Evolutionary conservation across 2,888 invertebrate species (phyloP).

Genomic region (Xanthia icteritia): DNA sequence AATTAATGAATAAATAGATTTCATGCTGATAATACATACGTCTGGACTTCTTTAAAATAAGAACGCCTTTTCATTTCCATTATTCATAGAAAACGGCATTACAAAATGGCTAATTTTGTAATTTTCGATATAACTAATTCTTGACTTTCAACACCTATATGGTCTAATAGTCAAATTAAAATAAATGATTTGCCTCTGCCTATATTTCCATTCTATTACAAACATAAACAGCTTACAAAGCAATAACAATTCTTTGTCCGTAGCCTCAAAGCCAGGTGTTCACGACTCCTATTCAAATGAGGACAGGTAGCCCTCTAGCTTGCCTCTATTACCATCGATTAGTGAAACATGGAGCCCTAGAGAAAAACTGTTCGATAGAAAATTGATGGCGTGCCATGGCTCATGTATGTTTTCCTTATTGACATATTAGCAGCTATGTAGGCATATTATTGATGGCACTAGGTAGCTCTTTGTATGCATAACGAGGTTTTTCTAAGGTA

Average conservation of each 20-base stretch:
- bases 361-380: constrained; percentile 44
- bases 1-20: no score
- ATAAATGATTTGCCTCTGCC: neutral
- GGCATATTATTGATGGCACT: neutral
- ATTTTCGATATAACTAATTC: neutral
- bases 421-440: constrained; percentile 49
- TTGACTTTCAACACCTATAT: neutral
- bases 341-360: constrained; percentile 28
- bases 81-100: neutral
- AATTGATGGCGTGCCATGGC: constrained; percentile 49
- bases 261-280: constrained; percentile 30
- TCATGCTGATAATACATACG: no score
- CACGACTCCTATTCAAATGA: constrained; percentile 33
- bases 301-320: constrained; percentile 7
- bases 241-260: neutral
- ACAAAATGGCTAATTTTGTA: neutral
- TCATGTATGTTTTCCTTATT: constrained; percentile 35
- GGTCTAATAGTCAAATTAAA: constrained; percentile 12
- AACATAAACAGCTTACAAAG: neutral
- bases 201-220: neutral
- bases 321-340: constrained; percentile 50
- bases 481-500: constrained; percentile 11
- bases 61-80: neutral
- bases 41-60: no score
- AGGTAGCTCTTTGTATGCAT: constrained; percentile 12